A percentile compares a stretch with the other conserved stretches of the same genome.
phyloP scores from a whole-genome alignment of 2,797 vertebrate species.

The Helarctos malayanus region DNA sequence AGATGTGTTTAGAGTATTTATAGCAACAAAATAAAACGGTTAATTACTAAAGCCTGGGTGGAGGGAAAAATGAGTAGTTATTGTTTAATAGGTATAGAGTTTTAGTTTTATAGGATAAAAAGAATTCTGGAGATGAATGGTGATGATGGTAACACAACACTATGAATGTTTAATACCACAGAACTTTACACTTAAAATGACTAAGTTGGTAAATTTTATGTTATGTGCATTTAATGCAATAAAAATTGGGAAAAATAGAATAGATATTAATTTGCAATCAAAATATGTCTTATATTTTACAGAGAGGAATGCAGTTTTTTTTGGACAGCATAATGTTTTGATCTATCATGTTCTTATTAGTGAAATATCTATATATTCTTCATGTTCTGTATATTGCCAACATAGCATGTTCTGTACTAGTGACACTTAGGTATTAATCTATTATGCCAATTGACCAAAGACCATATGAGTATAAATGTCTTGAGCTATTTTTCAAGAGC shows the following conservation, averaged over 20 bases:
- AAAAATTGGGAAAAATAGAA: background rate
- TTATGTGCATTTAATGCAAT: background rate
- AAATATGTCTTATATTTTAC: background rate
- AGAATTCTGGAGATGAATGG: background rate
- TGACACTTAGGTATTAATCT: background rate
- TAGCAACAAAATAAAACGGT: background rate
- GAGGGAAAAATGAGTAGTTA: background rate
- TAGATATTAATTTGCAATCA: background rate
- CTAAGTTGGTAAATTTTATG: background rate
- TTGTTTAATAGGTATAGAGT: background rate
- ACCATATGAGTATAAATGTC: background rate
- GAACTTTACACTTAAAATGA: background rate
- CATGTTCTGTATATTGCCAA: background rate
- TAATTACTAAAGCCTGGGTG: background rate
- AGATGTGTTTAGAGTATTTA: background rate
- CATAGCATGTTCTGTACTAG: background rate
- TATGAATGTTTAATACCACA: background rate
- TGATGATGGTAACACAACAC: background rate
- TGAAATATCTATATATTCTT: background rate
- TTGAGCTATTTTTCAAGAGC: background rate
- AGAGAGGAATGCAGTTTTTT: background rate
- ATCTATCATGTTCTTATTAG: background rate
- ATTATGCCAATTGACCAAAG: background rate
- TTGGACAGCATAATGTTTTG: background rate
- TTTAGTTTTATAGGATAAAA: background rate